Base-by-base conservation (phyloP, 1,140 invertebrate species). In the Drosophila albomicans region DNA sequence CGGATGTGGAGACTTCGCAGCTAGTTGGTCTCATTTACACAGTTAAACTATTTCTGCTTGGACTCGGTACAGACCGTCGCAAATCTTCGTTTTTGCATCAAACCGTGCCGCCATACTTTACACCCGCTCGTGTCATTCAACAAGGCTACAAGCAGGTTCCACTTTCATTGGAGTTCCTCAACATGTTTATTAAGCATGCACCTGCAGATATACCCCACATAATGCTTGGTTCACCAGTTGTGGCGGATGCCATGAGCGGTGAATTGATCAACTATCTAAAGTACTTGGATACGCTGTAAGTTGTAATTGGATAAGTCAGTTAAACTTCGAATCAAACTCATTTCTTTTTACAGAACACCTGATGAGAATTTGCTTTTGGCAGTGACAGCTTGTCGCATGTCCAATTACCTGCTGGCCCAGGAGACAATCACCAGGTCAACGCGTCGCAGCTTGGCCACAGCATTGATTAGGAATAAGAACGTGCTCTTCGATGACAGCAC, bases 301-400 rank as follows among this genome's bases (percentile, higher is more conserved):
- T 81, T 13, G 1, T 1, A 2, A 13, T 5, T 38, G 11, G 3
- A 28, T n/a, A 25, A 4, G 8, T 11, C 35, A 25, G 15, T 57
- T 2, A n/a, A 32, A 16, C 10, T 0, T 10, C 28, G 7, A 8
- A 10, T 10, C 5, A n/a, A 52, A 20, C 2, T 0, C 1, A 45
- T n/a, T 13, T 5, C 63, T 41, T 5, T 5, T 13, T 25, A 8
- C 25, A 92, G 91, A 0, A 79, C 78, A n/a, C 78, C 88, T 3
- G 91, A 92, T 58, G 91, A 92, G 58, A 79, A 78, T 20, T 62
- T 92, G 0, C 43, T 92, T 25, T 73, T 92, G 15, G 91, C 88
- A 30, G 91, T 92, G 5, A 90, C 85, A 0, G 91, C 91, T 4
- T 92, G 88, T 43, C 91, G 91, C 41, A 92, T 92, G 91, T 92